Evolutionary conservation across 1,140 invertebrate genomes (phyloP), one percentile per base, ranked within the genome.

Genomic region (Octopus bimaculoides): DNA sequence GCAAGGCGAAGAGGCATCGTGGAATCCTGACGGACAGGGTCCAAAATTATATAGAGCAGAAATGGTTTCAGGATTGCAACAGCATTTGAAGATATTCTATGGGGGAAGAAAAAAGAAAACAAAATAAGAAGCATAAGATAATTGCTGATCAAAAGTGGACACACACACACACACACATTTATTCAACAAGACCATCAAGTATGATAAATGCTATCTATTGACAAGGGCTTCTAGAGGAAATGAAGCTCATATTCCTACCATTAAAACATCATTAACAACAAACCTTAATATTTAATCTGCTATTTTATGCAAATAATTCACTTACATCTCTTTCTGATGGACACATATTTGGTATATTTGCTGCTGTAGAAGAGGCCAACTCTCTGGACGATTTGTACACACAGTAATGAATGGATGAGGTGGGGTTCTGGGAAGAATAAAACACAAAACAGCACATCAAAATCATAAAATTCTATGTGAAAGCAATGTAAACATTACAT

Each of bases 41-140:
- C 84, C 41, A 82, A 61, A 10, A 86, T 78, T 4, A 84, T 79
- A 82, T 84, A 86, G 71, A 83, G 81, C 52, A 86, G 26, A 66
- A 86, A 84, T 73, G 84, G 83, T 41, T 77, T 77, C 61, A 86
- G 55, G 12, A 86, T 73, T 7, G 73, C 75, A 52, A 84, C 76
- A 12, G 81, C 61, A 20, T 78, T 75, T 20, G 75, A 5, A 54
- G 73, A 73, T 7, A 85, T 78, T 75, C 83, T 84, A 61, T 53
- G 74, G 77, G 77, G 53, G 75, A 82, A 69, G 41, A 52, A 81
- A 10, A 54, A 54, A 79, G 56, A 78, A 10, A 5, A 55, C 9
- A 77, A 54, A 52, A 54, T 8, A 75, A 73, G 52, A 56, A 74
- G 54, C 7, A 74, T 9, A 53, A 17, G 6, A 41, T 41, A 41